These are phyloP conservation scores for Platysteira castanea DNA, from an alignment of 2,113 vertebrate species.

Conservation along the genomic window DNA sequence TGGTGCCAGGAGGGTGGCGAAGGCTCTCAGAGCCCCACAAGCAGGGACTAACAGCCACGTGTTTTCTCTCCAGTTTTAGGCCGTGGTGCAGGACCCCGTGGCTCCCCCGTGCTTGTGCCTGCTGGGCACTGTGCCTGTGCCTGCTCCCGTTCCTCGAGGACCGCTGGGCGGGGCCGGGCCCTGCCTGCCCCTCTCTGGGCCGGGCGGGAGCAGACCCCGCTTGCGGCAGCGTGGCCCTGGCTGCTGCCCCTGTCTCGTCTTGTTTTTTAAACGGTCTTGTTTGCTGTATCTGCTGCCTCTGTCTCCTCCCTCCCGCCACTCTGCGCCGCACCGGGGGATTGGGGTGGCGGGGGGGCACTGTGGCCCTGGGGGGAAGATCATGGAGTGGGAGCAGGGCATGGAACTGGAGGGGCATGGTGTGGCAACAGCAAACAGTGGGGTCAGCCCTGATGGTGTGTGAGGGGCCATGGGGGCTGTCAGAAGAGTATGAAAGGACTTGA, in stretches of 20 bases:
- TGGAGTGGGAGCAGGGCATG: neutral
- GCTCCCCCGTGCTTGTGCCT: neutral
- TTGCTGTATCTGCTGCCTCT: slow-evolving; percentile 55
- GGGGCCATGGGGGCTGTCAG: neutral
- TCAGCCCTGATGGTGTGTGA: neutral
- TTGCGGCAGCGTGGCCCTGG: neutral
- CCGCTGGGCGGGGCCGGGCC: slow-evolving; percentile 39
- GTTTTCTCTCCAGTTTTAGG: slow-evolving; percentile 71
- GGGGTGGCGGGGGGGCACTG: neutral
- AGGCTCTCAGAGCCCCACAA: fast-evolving
- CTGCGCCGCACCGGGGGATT: too few species aligned
- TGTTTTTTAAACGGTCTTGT: slow-evolving; percentile 52
- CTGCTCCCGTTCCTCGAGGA: slow-evolving; percentile 3
- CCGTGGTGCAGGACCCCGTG: slow-evolving; percentile 54
- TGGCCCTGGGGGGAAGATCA: neutral
- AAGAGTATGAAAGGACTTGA: neutral
- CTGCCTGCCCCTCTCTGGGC: slow-evolving; percentile 8
- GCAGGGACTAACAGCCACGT: fast-evolving
- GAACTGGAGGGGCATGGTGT: neutral
- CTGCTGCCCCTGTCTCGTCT: neutral
- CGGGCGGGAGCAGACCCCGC: neutral
- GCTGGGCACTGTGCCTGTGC: slow-evolving; percentile 15
- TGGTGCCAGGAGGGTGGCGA: too few species aligned
- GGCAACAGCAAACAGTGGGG: neutral
- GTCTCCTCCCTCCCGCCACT: neutral